Conservation (phyloP, 1,140 invertebrate species). For the Onthophagus taurus region DNA sequence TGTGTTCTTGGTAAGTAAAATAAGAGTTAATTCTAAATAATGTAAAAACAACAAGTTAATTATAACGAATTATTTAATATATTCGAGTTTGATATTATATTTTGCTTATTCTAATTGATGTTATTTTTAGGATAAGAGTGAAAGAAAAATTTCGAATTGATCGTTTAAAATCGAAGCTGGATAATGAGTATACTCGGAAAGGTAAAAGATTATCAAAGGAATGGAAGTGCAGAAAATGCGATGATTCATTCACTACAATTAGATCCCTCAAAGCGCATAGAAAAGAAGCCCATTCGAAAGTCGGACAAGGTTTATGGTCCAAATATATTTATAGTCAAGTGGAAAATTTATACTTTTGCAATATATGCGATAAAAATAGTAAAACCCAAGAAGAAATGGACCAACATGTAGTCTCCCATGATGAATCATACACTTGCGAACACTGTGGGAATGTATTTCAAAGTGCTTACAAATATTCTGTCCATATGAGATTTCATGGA, state of each 20-base stretch:
- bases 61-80: too few species aligned
- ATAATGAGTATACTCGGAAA: background rate
- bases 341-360: constrained; percentile 24
- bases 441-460: constrained; percentile 16
- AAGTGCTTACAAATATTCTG: background rate
- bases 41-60: too few species aligned
- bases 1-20: too few species aligned
- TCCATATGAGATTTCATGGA: background rate
- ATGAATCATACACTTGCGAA: constrained; percentile 22
- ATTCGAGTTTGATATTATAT: too few species aligned
- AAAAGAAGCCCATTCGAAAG: background rate
- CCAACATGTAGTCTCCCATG: constrained; percentile 25
- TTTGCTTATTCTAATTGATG: too few species aligned
- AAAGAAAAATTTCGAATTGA: too few species aligned
- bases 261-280: constrained; percentile 7
- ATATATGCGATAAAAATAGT: constrained; percentile 24
- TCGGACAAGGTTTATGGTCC: constrained; percentile 10
- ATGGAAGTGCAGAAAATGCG: constrained; percentile 25
- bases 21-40: too few species aligned
- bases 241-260: constrained; percentile 12
- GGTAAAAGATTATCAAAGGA: too few species aligned
- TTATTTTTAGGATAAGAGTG: too few species aligned
- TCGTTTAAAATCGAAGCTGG: too few species aligned
- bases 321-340: constrained; percentile 24
- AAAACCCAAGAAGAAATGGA: constrained; percentile 24